phyloP scores from a whole-genome alignment of 2,113 vertebrate genomes.

The Chloropsis hardwickii region DNA sequence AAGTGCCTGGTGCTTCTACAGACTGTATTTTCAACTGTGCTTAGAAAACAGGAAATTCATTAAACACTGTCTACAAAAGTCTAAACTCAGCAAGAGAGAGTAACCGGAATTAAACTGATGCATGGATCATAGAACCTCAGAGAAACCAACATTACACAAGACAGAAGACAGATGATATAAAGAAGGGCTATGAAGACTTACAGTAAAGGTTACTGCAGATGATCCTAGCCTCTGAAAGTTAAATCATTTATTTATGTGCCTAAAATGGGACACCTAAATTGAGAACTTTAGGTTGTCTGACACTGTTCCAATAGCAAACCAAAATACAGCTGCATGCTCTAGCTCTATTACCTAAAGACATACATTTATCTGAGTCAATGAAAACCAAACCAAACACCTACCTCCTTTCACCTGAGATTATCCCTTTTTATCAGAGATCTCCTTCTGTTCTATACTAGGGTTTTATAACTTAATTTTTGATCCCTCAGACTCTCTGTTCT shows the following conservation, averaged over 20 bases:
- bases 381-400: not conserved
- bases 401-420: not conserved
- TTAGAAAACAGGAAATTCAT: slow-evolving; percentile 3
- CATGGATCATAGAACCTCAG: not conserved
- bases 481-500: not conserved
- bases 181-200: not conserved
- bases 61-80: not conserved
- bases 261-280: not conserved
- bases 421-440: not conserved
- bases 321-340: not conserved
- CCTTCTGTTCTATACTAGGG: not conserved
- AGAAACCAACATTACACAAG: not conserved
- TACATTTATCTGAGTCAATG: not conserved
- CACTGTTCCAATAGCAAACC: not conserved
- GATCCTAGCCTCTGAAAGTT: not conserved
- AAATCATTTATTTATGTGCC: not conserved
- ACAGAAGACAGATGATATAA: not conserved
- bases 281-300: not conserved
- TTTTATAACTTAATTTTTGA: not conserved
- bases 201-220: not conserved
- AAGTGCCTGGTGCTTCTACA: not conserved
- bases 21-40: not conserved
- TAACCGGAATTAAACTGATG: not conserved
- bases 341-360: not conserved
- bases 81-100: not conserved